phyloP scores from a whole-genome alignment of 2,797 vertebrate species.

The Premnoplex brunnescens region DNA sequence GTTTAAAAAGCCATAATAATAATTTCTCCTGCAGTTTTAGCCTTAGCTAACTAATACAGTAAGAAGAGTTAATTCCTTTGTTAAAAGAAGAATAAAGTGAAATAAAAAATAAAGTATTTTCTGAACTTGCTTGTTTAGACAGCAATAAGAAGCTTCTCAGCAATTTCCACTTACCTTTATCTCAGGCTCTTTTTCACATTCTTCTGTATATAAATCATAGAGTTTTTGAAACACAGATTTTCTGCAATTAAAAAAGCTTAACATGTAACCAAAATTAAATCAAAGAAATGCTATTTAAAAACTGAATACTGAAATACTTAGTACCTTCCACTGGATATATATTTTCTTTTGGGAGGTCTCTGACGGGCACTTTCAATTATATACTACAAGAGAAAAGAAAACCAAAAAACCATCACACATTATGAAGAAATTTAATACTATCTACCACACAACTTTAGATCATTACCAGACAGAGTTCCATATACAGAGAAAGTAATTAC shows the following conservation, averaged over 20 bases:
- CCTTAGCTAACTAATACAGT: neutral
- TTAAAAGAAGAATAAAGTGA: neutral
- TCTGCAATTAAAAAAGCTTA: conserved; percentile 71
- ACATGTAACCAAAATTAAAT: conserved; percentile 5
- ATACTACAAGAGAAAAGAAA: conserved; percentile 82
- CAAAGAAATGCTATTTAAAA: neutral
- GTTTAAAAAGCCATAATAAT: neutral
- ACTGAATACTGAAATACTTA: neutral
- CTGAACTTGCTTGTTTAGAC: neutral
- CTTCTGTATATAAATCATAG: conserved; percentile 96
- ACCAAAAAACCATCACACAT: neutral
- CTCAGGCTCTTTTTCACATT: conserved; percentile 99
- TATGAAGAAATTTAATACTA: neutral
- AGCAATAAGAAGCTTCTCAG: neutral
- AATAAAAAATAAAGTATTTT: neutral
- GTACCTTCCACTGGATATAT: conserved; percentile 85
- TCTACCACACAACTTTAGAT: neutral
- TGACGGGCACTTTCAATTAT: conserved; percentile 98
- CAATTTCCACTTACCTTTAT: conserved; percentile 86
- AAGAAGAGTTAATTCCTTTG: neutral
- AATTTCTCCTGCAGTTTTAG: neutral
- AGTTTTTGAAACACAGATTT: conserved; percentile 99
- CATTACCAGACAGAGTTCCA: neutral
- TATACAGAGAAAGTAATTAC: neutral
- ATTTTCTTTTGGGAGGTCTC: conserved; percentile 91